Base-by-base conservation (phyloP, 2,797 vertebrate species). In the Characodon lateralis region DNA sequence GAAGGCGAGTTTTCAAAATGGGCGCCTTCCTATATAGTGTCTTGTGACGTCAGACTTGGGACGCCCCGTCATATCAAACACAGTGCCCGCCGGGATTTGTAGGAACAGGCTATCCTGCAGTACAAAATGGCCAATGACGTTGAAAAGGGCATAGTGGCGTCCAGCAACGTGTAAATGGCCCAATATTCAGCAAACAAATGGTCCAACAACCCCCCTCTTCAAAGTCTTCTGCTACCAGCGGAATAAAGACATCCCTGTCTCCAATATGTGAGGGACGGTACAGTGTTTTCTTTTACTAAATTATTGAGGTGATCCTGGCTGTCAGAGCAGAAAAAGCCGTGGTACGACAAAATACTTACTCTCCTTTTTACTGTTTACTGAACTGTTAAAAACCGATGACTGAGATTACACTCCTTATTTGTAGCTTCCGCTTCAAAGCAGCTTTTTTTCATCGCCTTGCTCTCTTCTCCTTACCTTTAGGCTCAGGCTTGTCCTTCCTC, bases 191-290 rank as follows among this genome's bases (percentile, higher is more conserved):
- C 28, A 31, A 31, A 31, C 28, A 31, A 31, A 31, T 31, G 2
- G 28, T 31, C 28, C 28, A 31, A 31, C 31, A 2, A 31, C 26
- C 55, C 55, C 39, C 20, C 53, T 13, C 61, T 24, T 48, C 43
- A 61, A 18, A 24, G 35, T 68, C 16, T 31, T 69, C 55, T 72
- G 76, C 77, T 43, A 35, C 50, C 50, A 48, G 35, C 61, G 55
- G 46, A 83, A 85, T 84, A 85, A 87, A 89, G 74, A 61, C 74
- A 68, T 53, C 70, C 76, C 61, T 82, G 81, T 89, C 48, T 77
- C 58, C 4, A 0, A 22, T 59, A 35, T 35, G 31, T 43, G 72
- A 28, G 46, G 14, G 41, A 68, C 39, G 78, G 43, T 83, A 81
- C 51, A 0, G 53, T 1, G 65, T 76, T 81, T 78, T 81, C 39